A percentile compares a stretch with the other conserved stretches of the same genome.
phyloP scores from a whole-genome alignment of 1,140 invertebrate species.

The Drosophila dunni region DNA sequence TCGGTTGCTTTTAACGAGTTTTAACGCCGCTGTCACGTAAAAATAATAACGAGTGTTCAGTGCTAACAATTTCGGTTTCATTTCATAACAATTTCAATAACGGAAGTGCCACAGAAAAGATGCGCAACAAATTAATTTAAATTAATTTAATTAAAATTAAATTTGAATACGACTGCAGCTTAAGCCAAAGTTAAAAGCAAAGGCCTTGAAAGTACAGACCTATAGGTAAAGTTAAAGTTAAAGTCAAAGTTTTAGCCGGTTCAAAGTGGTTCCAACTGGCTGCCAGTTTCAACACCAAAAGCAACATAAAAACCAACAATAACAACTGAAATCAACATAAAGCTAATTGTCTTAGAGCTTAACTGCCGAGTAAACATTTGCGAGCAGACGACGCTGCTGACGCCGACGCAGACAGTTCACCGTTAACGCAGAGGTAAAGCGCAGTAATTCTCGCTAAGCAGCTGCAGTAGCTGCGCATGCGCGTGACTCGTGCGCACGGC shows the following conservation, averaged over 20 bases:
- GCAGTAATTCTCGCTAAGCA: conserved; percentile 25
- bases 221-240: conserved; percentile 45
- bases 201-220: conserved; percentile 43
- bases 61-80: conserved; percentile 19
- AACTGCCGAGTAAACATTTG: neutral
- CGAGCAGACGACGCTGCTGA: too few species aligned
- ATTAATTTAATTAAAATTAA: conserved; percentile 2
- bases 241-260: conserved; percentile 41
- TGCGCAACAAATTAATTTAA: neutral
- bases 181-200: neutral
- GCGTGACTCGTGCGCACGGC: conserved; percentile 39
- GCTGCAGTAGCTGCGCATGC: conserved; percentile 40
- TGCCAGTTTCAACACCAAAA: conserved; percentile 22
- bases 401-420: conserved; percentile 9
- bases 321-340: conserved; percentile 43
- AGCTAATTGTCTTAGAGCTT: conserved; percentile 35
- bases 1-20: neutral
- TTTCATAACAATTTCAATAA: conserved; percentile 6
- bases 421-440: conserved; percentile 51
- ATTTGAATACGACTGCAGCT: neutral
- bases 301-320: conserved; percentile 23
- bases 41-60: conserved; percentile 70
- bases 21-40: conserved; percentile 20
- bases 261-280: conserved; percentile 58
- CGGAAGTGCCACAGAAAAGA: conserved; percentile 34